Conservation (phyloP, 1,140 invertebrate genomes). For the Idris sp. region DNA sequence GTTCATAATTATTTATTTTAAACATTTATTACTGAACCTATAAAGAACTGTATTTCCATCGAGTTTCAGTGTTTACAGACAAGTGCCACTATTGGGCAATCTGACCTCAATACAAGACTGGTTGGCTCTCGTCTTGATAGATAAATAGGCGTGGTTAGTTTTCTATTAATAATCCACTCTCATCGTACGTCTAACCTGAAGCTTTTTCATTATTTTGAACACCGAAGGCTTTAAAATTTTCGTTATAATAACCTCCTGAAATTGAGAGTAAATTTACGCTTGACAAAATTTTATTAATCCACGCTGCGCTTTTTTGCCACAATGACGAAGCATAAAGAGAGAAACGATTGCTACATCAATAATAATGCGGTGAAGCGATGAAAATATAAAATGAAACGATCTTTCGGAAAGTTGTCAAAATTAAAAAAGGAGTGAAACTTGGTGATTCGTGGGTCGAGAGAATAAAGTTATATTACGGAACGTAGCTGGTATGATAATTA, state of each 20-base stretch:
- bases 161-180: conserved; percentile 43
- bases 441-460: conserved; percentile 12
- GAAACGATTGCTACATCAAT: too few species aligned
- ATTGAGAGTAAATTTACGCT: background rate
- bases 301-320: background rate
- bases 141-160: conserved; percentile 56
- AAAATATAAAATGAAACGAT: background rate
- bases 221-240: conserved; percentile 8
- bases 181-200: conserved; percentile 22
- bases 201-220: conserved; percentile 37
- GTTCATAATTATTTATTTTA: too few species aligned
- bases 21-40: background rate
- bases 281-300: conserved; percentile 5
- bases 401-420: conserved; percentile 2
- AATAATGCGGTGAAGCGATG: background rate
- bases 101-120: conserved; percentile 50
- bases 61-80: conserved; percentile 38
- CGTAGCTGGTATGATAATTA: conserved; percentile 5
- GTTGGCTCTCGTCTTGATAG: conserved; percentile 51
- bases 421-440: conserved; percentile 6
- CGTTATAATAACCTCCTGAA: background rate
- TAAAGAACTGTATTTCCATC: conserved; percentile 21
- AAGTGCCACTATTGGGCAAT: conserved; percentile 49
- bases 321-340: too few species aligned
- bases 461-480: conserved; percentile 26